phyloP scores from a whole-genome alignment of 2,888 invertebrate genomes.

The Physocephala rufipes region DNA sequence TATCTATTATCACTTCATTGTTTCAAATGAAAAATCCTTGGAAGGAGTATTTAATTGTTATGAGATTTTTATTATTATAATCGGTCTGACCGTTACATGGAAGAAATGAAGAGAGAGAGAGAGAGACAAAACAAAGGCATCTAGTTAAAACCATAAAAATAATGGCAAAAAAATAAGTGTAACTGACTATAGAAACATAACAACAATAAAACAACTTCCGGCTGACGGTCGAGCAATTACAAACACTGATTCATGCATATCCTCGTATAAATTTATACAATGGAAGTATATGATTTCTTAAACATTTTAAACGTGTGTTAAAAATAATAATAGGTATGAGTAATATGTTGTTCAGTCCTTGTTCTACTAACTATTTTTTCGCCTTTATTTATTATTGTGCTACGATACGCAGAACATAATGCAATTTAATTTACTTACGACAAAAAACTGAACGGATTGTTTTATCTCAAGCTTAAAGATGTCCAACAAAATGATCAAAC shows the following conservation, averaged over 20 bases:
- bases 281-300: no score
- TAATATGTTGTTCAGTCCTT: no score
- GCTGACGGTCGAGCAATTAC: constrained; percentile 29
- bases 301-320: no score
- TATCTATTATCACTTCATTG: constrained; percentile 2
- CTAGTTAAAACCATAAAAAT: neutral
- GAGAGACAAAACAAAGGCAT: neutral
- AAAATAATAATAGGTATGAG: no score
- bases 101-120: neutral
- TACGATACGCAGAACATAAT: no score
- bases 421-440: no score
- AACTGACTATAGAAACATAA: constrained; percentile 11
- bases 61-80: constrained; percentile 35
- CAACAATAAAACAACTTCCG: constrained; percentile 32
- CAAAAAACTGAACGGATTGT: no score
- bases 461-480: no score
- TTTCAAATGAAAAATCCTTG: constrained; percentile 43
- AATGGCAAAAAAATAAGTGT: neutral
- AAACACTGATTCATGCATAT: neutral
- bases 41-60: constrained; percentile 50
- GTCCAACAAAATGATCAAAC: no score
- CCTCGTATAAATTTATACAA: no score
- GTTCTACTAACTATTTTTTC: no score
- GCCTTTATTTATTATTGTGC: no score
- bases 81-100: neutral